Conservation (phyloP, 2,113 vertebrate species). For the Chlorodrepanis virens region DNA sequence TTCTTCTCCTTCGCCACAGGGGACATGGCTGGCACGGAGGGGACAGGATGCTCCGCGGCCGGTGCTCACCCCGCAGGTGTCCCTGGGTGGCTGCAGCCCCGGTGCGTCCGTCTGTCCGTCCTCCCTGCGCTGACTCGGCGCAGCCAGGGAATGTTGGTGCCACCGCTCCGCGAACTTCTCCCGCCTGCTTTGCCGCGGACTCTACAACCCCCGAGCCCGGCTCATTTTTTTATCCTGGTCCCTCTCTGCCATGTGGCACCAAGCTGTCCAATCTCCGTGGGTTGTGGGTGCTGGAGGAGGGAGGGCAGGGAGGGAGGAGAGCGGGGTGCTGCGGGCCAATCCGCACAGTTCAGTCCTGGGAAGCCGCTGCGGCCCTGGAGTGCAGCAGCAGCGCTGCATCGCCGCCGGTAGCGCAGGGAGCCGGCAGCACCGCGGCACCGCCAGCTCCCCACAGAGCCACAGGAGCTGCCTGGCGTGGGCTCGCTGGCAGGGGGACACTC, state of each 20-base stretch:
- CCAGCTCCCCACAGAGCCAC: not conserved
- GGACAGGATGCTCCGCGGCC: not conserved
- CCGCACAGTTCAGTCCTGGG: not conserved
- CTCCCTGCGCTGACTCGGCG: not conserved
- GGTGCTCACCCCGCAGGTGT: not conserved
- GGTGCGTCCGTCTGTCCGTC: accelerated
- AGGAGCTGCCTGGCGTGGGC: not conserved
- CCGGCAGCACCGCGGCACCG: not conserved
- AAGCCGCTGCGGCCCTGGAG: not conserved
- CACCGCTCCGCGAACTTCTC: conserved; percentile 8
- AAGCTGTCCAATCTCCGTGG: conserved; percentile 56
- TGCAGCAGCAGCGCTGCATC: not conserved
- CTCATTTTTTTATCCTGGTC: conserved; percentile 50
- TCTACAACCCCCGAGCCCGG: not conserved
- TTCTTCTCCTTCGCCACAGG: conserved; percentile 84
- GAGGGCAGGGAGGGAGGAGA: conserved; percentile 40
- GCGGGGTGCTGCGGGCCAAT: conserved; percentile 56
- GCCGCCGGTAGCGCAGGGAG: not conserved
- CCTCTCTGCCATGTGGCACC: conserved; percentile 46
- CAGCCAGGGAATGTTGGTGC: not conserved
- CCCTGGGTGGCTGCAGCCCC: not conserved
- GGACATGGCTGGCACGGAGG: conserved; percentile 73
- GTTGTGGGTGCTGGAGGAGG: conserved; percentile 22
- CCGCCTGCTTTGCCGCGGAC: not conserved
- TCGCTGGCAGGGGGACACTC: not conserved